Conservation (phyloP, 53 echinoderm and acorn worm genomes). For the Mesocentrotus franciscanus region DNA sequence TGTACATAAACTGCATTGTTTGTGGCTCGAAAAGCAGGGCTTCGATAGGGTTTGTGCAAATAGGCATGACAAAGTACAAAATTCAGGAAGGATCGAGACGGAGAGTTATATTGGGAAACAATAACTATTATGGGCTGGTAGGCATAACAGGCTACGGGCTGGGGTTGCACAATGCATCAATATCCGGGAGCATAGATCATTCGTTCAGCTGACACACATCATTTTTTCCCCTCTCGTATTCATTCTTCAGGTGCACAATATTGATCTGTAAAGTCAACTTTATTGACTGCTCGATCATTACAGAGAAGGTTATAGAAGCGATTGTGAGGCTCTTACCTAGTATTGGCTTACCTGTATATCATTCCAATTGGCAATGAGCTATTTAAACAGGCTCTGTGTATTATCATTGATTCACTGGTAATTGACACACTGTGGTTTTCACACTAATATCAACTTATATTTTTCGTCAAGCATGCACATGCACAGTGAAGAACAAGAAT, state of each 20-base stretch:
- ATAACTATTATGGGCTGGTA: conserved; percentile 6
- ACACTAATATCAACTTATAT: too few relatives aligned
- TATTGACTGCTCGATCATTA: conserved; percentile 31
- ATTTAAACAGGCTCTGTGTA: not conserved
- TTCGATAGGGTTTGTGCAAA: not conserved
- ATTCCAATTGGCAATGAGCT: not conserved
- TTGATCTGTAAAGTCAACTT: conserved; percentile 30
- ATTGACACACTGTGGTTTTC: not conserved
- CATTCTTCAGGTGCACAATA: not conserved
- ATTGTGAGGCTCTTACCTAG: not conserved
- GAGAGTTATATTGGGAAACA: not conserved
- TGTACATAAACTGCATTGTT: conserved; percentile 21
- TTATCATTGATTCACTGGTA: not conserved
- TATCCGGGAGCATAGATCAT: conserved; percentile 22
- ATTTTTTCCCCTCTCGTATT: not conserved
- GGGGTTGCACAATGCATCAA: not conserved
- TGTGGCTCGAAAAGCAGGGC: not conserved
- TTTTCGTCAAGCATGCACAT: too few relatives aligned
- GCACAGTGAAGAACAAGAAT: too few relatives aligned
- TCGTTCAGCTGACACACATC: not conserved
- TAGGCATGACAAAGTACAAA: conserved; percentile 51
- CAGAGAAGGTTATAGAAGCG: not conserved
- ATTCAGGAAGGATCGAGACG: not conserved
- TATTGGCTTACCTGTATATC: not conserved
- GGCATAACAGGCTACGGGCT: conserved; percentile 25